These are phyloP conservation scores for Clarias laeviceps DNA, from an alignment of 2,797 vertebrate genomes.

Conservation along the genomic window DNA sequence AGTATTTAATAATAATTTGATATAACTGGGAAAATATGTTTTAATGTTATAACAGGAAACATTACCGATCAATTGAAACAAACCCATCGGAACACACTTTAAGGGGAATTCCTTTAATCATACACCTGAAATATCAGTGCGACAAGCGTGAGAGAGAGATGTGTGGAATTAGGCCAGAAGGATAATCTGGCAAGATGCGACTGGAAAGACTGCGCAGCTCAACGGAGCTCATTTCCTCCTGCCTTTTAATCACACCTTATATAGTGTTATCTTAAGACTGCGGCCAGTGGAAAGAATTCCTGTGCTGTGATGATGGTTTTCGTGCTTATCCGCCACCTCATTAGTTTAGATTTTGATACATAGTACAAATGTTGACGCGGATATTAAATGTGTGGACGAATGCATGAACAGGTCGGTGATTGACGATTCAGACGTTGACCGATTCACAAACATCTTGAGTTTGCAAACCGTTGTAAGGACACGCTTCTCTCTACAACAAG, in stretches of 20 bases:
- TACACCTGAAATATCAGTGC: slow-evolving; percentile 32
- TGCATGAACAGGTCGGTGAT: no score
- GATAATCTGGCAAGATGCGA: slow-evolving; percentile 22
- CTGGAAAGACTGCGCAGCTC: slow-evolving; percentile 27
- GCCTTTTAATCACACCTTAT: slow-evolving; percentile 53
- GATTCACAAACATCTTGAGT: slow-evolving; percentile 11
- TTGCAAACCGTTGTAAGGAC: not conserved
- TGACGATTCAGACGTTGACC: not conserved
- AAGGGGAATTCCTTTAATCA: slow-evolving; percentile 27
- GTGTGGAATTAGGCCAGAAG: slow-evolving; percentile 27
- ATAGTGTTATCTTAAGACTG: slow-evolving; percentile 49
- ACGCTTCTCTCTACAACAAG: slow-evolving; percentile 1
- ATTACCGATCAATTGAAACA: not conserved
- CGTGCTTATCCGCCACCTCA: slow-evolving; percentile 42
- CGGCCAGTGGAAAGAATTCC: slow-evolving; percentile 51
- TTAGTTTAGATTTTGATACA: slow-evolving; percentile 44
- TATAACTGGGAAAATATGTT: not conserved
- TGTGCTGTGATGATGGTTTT: slow-evolving; percentile 50
- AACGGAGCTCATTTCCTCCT: slow-evolving; percentile 34
- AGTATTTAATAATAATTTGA: not conserved
- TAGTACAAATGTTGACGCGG: not conserved
- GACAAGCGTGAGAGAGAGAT: slow-evolving; percentile 4
- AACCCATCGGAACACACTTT: slow-evolving; percentile 11
- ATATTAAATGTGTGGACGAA: not conserved
- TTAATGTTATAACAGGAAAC: no score